These are phyloP conservation scores for Eudyptes chrysolophus DNA, from an alignment of 2,113 vertebrate genomes.

Conservation along the genomic window DNA sequence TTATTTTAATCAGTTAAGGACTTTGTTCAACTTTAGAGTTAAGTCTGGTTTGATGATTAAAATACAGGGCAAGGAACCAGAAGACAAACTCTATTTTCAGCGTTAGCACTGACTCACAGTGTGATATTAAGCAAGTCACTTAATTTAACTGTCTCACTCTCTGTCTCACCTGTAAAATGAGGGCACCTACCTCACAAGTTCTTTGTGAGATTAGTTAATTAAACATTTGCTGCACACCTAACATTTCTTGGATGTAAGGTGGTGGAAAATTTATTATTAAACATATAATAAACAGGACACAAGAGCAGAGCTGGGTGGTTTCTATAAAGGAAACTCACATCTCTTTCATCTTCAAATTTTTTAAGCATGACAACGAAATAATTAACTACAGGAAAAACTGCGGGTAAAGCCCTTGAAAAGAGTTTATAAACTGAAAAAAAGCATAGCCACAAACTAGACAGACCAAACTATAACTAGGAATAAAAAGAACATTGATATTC, in stretches of 20 bases:
- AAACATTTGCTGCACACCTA: not conserved
- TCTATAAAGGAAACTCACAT: not conserved
- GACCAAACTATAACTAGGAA: not conserved
- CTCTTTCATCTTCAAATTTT: not conserved
- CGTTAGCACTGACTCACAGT: conserved; percentile 42
- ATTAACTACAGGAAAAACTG: not conserved
- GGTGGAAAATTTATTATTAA: conserved; percentile 22
- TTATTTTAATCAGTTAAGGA: not conserved
- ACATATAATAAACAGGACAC: not conserved
- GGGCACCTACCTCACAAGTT: conserved; percentile 20
- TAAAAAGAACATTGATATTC: not conserved
- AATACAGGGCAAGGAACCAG: not conserved
- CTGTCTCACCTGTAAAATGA: conserved; percentile 37
- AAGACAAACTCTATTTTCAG: conserved; percentile 32
- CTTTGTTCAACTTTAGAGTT: not conserved
- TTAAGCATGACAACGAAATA: not conserved
- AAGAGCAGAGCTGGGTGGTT: not conserved
- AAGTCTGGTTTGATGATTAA: not conserved
- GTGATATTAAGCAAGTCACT: conserved; percentile 24
- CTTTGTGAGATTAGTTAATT: conserved; percentile 35
- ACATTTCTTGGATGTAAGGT: not conserved
- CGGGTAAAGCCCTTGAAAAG: not conserved
- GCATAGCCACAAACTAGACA: not conserved
- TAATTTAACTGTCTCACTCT: conserved; percentile 28
- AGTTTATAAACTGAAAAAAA: not conserved